Percentiles rank a stretch among this genome's conserved stretches.
Conservation (phyloP, 2,113 vertebrate genomes). For the Lates calcarifer region DNA sequence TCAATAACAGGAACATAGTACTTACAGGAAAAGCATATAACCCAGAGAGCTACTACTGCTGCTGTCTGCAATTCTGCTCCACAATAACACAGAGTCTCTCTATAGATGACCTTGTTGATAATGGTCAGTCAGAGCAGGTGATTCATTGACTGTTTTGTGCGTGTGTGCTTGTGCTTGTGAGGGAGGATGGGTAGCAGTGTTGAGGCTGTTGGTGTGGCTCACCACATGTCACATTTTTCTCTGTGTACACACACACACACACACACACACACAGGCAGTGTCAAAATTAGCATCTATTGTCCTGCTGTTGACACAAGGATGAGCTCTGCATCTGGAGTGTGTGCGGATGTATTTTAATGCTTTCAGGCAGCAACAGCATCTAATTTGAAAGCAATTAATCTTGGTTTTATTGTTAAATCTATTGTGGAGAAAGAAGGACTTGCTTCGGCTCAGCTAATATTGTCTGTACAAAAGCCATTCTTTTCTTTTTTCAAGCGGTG, state of each 20-base stretch:
- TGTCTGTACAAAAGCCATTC: neutral
- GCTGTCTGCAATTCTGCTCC: neutral
- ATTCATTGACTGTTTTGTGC: conserved; percentile 38
- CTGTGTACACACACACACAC: conserved; percentile 4
- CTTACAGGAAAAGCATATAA: conserved; percentile 9
- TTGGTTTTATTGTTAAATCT: conserved; percentile 5
- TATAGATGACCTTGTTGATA: conserved; percentile 55
- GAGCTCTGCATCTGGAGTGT: conserved; percentile 15
- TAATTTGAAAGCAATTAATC: conserved; percentile 21
- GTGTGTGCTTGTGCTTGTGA: neutral
- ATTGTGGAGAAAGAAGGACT: neutral
- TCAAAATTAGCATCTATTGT: conserved; percentile 30
- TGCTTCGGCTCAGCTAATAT: neutral
- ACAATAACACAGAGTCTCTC: conserved; percentile 16
- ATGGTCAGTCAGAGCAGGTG: conserved; percentile 43
- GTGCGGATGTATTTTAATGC: neutral
- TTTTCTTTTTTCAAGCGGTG: neutral
- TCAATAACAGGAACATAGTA: conserved; percentile 14
- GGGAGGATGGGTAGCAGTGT: conserved; percentile 30
- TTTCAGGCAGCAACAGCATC: conserved; percentile 10
- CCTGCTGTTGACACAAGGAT: conserved; percentile 9
- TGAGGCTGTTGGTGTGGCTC: conserved; percentile 1
- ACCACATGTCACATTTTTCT: neutral
- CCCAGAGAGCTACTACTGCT: conserved; percentile 11
- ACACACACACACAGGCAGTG: neutral